These are phyloP conservation scores for Sarcophaga rosellei DNA, from an alignment of 2,888 invertebrate species.

Conservation along the genomic window DNA sequence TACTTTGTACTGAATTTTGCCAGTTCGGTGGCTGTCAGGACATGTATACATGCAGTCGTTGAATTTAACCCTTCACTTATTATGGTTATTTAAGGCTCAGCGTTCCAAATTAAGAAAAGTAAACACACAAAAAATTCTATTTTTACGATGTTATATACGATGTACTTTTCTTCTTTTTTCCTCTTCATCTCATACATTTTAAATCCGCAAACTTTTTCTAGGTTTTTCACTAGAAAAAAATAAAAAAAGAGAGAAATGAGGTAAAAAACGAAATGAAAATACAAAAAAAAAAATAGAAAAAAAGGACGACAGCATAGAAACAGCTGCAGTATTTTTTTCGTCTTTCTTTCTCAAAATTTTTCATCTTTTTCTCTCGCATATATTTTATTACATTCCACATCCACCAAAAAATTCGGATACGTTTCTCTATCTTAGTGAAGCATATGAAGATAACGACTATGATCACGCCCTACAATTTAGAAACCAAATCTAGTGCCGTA, in stretches of 20 bases:
- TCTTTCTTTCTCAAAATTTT: too few relatives aligned
- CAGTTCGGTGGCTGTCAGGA: conserved; percentile 2
- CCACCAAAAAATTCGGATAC: conserved; percentile 34
- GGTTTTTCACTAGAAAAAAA: background rate
- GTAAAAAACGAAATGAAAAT: background rate
- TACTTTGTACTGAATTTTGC: background rate
- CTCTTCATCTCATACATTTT: background rate
- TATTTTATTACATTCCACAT: conserved; percentile 46
- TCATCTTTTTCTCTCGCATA: background rate
- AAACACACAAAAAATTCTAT: conserved; percentile 40
- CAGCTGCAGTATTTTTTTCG: conserved; percentile 56
- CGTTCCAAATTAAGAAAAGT: conserved; percentile 57
- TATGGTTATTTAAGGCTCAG: conserved; percentile 24
- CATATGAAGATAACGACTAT: background rate
- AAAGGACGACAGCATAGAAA: conserved; percentile 37
- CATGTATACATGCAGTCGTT: background rate
- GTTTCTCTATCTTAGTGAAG: conserved; percentile 1
- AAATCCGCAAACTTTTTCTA: conserved; percentile 40
- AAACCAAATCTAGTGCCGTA: too few relatives aligned
- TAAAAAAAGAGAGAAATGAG: conserved; percentile 5
- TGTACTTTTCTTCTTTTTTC: background rate
- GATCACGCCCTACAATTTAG: background rate
- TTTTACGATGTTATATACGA: conserved; percentile 36
- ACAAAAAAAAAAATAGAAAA: conserved; percentile 1
- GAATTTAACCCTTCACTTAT: conserved; percentile 39